Percentiles rank a stretch among this genome's conserved stretches.
These are phyloP conservation scores for Hemaris fuciformis DNA, from an alignment of 2,888 invertebrate species.

Conservation along the genomic window DNA sequence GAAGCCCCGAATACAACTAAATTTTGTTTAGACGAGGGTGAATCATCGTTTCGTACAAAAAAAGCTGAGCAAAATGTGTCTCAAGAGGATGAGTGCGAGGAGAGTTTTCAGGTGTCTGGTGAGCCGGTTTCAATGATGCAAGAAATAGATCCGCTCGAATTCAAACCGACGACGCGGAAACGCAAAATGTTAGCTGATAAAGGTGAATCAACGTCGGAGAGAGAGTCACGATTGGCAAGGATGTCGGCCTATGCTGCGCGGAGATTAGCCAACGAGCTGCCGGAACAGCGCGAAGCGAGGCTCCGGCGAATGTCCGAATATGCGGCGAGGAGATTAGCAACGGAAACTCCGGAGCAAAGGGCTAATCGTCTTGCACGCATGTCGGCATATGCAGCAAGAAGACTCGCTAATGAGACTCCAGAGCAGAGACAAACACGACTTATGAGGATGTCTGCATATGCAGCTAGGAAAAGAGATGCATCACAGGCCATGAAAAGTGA, in stretches of 20 bases:
- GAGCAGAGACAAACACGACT: conserved; percentile 63
- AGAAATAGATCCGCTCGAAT: conserved; percentile 44
- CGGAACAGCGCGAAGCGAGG: conserved; percentile 61
- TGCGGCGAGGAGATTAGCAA: conserved; percentile 62
- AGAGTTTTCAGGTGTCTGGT: conserved; percentile 15
- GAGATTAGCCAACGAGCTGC: conserved; percentile 67
- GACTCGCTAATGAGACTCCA: conserved; percentile 67
- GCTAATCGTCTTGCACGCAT: conserved; percentile 64
- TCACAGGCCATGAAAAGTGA: conserved; percentile 59
- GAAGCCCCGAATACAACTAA: conserved; percentile 35
- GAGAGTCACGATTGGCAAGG: conserved; percentile 60
- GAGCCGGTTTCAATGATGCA: conserved; percentile 34
- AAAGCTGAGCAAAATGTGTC: conserved; percentile 41
- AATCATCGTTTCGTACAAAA: conserved; percentile 31
- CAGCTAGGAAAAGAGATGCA: conserved; percentile 66
- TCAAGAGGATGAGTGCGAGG: conserved; percentile 16
- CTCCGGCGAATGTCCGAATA: conserved; percentile 74
- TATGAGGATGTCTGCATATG: conserved; percentile 70
- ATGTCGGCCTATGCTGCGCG: conserved; percentile 76
- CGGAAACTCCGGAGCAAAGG: conserved; percentile 65
- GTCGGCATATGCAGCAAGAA: conserved; percentile 71
- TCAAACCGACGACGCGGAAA: conserved; percentile 25
- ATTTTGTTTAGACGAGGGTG: conserved; percentile 41
- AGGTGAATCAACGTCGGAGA: conserved; percentile 57
- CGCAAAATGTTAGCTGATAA: conserved; percentile 39